Base-by-base conservation (phyloP, 2,888 invertebrate genomes). In the Pomacea canaliculata region DNA sequence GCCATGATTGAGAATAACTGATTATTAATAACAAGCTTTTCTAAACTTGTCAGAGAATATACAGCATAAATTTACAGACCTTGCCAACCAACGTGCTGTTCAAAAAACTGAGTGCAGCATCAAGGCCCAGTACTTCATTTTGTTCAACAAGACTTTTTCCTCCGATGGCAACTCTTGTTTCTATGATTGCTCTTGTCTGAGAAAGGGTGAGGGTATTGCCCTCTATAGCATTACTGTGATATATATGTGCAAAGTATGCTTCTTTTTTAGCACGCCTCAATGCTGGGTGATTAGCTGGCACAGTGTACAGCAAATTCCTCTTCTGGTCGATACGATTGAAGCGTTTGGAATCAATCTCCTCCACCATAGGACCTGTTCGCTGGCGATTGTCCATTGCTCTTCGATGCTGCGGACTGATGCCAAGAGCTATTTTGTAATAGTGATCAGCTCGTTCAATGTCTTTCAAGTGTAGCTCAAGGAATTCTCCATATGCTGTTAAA, bases 181-280 rank as follows among this genome's bases (percentile, higher is more conserved):
- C 98, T 46, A 99, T 92, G 79, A 99, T 94, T 77, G 95, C 95
- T 82, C 97, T 93, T 0, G 98, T 96, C 91, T 99, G 97, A 46
- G 95, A 94, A 66, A 99, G 92, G 5, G 96, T 95, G 95, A 99
- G 96, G 0, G 98, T 98, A 89, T 99, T 99, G 0, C 98, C 98
- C 92, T 99, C 99, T 82, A 99, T 97, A 48, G 96, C 98, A 37
- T 97, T 97, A 0, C 98, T 97, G 89, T 99, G 98, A 91, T 98
- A 97, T 80, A 99, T 97, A 89, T 98, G 97, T 83, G 92, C 91
- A 90, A 97, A 98, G 91, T 98, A 99, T 2, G 97, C 97, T 91
- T 98, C 98, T 89, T 96, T 96, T 88, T 97, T 97, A 7, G 97
- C 95, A 86, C 96, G 93, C 73, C 96, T 93, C 82, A 98, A 92